Conservation (phyloP, 2,888 invertebrate genomes). For the Ornithoptera priamus region DNA sequence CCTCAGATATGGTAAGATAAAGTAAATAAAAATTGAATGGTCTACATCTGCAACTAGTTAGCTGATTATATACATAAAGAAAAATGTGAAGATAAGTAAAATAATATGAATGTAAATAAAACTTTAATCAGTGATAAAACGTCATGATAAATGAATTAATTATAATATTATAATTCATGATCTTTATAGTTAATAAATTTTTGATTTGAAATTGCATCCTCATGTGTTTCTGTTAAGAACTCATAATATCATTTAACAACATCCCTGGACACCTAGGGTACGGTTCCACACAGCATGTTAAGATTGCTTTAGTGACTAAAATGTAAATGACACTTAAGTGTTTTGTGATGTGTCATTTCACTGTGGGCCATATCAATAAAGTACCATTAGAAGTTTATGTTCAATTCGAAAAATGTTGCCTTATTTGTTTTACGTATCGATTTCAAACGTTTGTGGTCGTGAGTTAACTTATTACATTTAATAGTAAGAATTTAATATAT, state of each 20-base stretch:
- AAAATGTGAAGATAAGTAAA: too few relatives aligned
- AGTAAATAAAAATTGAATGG: too few relatives aligned
- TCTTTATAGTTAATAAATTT: too few relatives aligned
- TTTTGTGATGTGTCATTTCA: slow-evolving; percentile 58
- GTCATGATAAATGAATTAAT: too few relatives aligned
- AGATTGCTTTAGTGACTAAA: slow-evolving; percentile 36
- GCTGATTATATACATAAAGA: too few relatives aligned
- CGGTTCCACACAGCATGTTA: slow-evolving; percentile 34
- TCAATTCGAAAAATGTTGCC: slow-evolving; percentile 41
- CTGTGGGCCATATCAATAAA: slow-evolving; percentile 58
- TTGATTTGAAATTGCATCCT: slow-evolving; percentile 18
- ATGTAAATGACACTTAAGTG: slow-evolving; percentile 62
- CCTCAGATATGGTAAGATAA: too few relatives aligned
- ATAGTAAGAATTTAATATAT: slow-evolving; percentile 61
- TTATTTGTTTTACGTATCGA: slow-evolving; percentile 53
- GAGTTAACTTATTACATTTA: slow-evolving; percentile 58
- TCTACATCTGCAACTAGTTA: too few relatives aligned
- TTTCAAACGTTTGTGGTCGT: slow-evolving; percentile 49
- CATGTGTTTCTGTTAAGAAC: slow-evolving; percentile 5
- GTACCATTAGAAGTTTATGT: slow-evolving; percentile 39
- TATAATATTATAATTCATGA: too few relatives aligned
- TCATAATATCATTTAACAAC: slow-evolving; percentile 27
- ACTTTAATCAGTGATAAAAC: too few relatives aligned
- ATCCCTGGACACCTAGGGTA: slow-evolving; percentile 13
- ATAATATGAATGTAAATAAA: too few relatives aligned